Evolutionary conservation across 2,888 invertebrate species (phyloP).

Genomic region (Morinoia aosen): DNA sequence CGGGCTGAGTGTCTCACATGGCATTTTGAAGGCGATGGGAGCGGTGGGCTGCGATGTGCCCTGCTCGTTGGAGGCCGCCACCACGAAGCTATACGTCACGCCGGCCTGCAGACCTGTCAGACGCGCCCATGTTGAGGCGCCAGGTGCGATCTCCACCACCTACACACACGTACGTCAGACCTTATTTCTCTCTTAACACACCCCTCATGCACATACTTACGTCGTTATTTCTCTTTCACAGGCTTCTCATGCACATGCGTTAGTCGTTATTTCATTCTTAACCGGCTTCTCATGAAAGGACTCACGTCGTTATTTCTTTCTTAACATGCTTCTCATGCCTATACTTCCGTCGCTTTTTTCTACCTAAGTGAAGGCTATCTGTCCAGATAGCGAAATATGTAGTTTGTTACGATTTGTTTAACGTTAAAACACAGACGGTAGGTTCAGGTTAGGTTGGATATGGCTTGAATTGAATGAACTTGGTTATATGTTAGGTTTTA

Average conservation of each 20-base stretch:
- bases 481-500: no score
- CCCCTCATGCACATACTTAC: not conserved
- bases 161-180: not conserved
- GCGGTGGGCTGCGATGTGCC: conserved; percentile 55
- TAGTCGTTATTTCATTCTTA: not conserved
- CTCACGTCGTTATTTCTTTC: no score
- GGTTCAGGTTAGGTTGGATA: no score
- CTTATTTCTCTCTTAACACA: not conserved
- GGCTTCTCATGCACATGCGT: no score
- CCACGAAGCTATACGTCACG: conserved; percentile 54
- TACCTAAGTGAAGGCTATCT: no score
- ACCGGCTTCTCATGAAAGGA: no score
- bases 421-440: no score
- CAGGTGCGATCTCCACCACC: conserved; percentile 56
- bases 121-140: conserved; percentile 39
- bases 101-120: conserved; percentile 55
- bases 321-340: no score
- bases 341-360: no score
- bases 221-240: not conserved
- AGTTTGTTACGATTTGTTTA: no score
- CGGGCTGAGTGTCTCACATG: not conserved
- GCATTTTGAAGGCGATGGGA: conserved; percentile 53
- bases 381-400: no score
- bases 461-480: no score
- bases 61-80: conserved; percentile 54